phyloP scores from a whole-genome alignment of 2,797 vertebrate genomes.

The Mionectes olivaceus region DNA sequence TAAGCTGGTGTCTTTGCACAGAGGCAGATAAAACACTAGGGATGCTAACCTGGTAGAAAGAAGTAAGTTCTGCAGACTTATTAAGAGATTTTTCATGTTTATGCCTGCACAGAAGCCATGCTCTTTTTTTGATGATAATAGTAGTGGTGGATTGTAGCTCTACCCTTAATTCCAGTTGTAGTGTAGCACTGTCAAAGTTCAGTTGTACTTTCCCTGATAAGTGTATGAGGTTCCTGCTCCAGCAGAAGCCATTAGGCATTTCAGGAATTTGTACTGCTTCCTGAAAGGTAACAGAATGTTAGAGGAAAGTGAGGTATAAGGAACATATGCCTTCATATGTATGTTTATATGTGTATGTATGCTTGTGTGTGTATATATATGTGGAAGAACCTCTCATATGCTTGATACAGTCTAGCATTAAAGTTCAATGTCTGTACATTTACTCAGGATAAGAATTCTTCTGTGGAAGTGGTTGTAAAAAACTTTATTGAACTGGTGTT shows the following conservation, averaged over 20 bases:
- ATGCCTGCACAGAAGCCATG: background rate
- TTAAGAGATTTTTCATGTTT: background rate
- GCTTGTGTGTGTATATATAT: fast-evolving
- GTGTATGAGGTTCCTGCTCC: background rate
- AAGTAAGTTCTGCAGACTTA: background rate
- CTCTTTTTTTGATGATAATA: background rate
- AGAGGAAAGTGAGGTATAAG: background rate
- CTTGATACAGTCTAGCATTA: background rate
- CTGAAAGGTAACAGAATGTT: background rate
- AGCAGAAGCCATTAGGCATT: background rate
- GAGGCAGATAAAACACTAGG: background rate
- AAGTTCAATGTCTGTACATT: background rate
- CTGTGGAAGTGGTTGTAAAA: background rate
- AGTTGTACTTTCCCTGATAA: background rate
- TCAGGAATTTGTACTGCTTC: background rate
- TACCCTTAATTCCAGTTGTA: background rate
- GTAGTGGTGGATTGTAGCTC: background rate
- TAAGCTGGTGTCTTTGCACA: background rate
- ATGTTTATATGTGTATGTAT: background rate
- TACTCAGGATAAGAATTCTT: background rate
- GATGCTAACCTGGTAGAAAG: background rate
- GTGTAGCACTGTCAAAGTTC: background rate
- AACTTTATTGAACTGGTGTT: background rate
- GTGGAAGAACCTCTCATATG: background rate
- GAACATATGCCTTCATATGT: background rate